These are phyloP conservation scores for Heliconius hewitsoni DNA, from an alignment of 1,140 invertebrate genomes.

Conservation along the genomic window DNA sequence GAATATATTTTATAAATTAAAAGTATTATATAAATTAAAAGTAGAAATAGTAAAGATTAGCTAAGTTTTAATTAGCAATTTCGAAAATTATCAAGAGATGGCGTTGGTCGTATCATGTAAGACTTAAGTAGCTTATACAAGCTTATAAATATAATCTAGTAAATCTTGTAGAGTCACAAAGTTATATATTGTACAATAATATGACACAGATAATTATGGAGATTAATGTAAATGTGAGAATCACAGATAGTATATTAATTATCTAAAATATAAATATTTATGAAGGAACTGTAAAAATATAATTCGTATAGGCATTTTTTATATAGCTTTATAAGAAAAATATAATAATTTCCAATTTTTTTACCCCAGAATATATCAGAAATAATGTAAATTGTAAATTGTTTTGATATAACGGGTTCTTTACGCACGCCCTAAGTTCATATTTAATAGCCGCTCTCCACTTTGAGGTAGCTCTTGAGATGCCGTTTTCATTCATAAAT, in stretches of 20 bases:
- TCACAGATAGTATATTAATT: not conserved
- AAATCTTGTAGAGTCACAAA: not conserved
- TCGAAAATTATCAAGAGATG: slow-evolving; percentile 4
- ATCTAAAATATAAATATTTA: not conserved
- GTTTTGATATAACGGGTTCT: too few species aligned
- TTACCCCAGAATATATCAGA: too few species aligned
- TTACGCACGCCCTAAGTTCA: too few species aligned
- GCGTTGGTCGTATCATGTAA: not conserved
- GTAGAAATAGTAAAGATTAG: not conserved
- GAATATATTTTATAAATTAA: too few species aligned
- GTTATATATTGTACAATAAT: not conserved
- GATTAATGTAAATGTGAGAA: not conserved
- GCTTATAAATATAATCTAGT: not conserved
- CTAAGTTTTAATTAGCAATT: not conserved
- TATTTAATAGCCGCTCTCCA: too few species aligned
- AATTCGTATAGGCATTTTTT: not conserved
- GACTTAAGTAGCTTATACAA: not conserved
- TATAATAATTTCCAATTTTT: too few species aligned
- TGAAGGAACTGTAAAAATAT: not conserved
- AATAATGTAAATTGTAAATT: too few species aligned
- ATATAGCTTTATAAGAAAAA: too few species aligned
- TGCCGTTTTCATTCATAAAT: too few species aligned
- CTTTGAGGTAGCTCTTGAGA: too few species aligned
- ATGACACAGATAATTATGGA: not conserved
- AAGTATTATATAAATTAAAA: not conserved